These are phyloP conservation scores for Caenorhabditis sinica DNA, from an alignment of 2,888 invertebrate genomes.

Conservation along the genomic window DNA sequence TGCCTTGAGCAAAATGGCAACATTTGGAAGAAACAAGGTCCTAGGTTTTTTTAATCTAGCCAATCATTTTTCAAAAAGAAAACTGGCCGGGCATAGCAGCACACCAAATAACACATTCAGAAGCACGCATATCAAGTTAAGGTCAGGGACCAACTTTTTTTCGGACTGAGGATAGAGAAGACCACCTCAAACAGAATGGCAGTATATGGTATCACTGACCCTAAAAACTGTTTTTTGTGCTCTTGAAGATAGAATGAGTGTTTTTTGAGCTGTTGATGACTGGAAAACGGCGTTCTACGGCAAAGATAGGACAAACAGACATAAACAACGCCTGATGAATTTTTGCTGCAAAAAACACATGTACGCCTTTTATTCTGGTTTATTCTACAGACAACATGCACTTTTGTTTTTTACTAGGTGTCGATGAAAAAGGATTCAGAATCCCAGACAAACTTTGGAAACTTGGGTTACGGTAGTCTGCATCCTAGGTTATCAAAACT, in stretches of 20 bases:
- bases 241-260: not conserved
- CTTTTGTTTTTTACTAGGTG: constrained; percentile 42
- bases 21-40: constrained; percentile 26
- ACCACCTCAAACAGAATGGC: constrained; percentile 69
- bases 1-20: constrained; percentile 63
- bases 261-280: constrained; percentile 40
- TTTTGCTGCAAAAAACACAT: constrained; percentile 55
- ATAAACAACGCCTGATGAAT: constrained; percentile 61
- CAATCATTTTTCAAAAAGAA: constrained; percentile 56
- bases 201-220: constrained; percentile 47
- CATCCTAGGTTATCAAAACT: not conserved
- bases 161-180: not conserved
- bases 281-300: constrained; percentile 31
- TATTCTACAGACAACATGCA: constrained; percentile 58
- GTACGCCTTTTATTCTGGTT: constrained; percentile 41
- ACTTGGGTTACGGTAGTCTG: constrained; percentile 38
- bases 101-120: constrained; percentile 34
- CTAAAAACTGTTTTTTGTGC: not conserved
- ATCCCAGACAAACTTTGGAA: not conserved
- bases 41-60: constrained; percentile 52
- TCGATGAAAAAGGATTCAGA: constrained; percentile 12
- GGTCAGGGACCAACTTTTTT: constrained; percentile 22
- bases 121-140: constrained; percentile 31
- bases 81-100: not conserved
- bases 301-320: constrained; percentile 45